phyloP scores from a whole-genome alignment of 2,888 invertebrate species.

The Phyllotreta cruciferae region DNA sequence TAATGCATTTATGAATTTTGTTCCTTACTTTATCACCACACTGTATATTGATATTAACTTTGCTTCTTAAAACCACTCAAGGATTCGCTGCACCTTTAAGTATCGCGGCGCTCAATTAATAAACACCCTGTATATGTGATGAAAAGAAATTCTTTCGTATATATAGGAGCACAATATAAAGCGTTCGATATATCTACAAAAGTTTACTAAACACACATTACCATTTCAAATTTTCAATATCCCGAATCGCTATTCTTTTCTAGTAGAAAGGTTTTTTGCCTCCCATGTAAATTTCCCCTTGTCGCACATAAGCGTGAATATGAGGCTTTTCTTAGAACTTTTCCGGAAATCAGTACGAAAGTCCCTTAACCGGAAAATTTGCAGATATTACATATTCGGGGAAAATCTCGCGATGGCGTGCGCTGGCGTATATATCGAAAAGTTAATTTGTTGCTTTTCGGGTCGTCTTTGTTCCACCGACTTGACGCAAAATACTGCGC shows the following conservation, averaged over 20 bases:
- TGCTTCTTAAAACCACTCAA: no score
- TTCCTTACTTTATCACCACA: no score
- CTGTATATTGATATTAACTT: no score
- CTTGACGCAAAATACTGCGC: conserved; percentile 12
- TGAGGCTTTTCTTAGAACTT: conserved; percentile 7
- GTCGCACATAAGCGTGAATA: conserved; percentile 12
- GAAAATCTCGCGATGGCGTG: conserved; percentile 1
- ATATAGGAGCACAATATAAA: no score
- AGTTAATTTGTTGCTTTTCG: conserved; percentile 11
- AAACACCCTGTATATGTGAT: no score
- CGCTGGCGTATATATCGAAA: conserved; percentile 10
- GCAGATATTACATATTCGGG: conserved; percentile 15
- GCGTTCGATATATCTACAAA: conserved; percentile 2
- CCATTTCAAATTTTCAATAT: conserved; percentile 24
- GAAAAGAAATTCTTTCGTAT: no score
- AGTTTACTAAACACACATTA: conserved; percentile 15
- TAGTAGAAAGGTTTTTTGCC: conserved; percentile 12
- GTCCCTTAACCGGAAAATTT: conserved; percentile 17
- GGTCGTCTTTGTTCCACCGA: conserved; percentile 9
- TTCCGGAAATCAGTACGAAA: conserved; percentile 11
- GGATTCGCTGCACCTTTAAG: no score
- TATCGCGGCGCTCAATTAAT: no score
- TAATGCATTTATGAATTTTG: no score
- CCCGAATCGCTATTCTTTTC: conserved; percentile 14
- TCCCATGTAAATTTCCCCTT: conserved; percentile 11